phyloP scores from a whole-genome alignment of 2,113 vertebrate genomes.

The Montifringilla adamsi region DNA sequence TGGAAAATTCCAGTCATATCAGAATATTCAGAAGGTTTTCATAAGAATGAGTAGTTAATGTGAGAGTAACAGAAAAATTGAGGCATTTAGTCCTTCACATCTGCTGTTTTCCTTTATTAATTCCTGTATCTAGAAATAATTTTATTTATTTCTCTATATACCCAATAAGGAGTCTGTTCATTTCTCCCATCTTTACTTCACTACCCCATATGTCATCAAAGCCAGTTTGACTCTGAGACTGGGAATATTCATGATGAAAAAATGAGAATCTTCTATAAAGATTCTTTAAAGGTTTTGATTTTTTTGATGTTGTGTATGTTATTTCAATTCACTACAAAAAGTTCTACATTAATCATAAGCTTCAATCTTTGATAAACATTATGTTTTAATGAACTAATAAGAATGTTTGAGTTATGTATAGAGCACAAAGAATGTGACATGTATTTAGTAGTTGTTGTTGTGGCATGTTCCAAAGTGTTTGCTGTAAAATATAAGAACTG shows the following conservation, averaged over 20 bases:
- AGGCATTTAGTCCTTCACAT: background rate
- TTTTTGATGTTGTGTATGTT: background rate
- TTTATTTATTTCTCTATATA: background rate
- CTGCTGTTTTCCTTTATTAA: background rate
- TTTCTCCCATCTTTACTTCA: background rate
- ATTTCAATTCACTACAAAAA: background rate
- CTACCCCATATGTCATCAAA: background rate
- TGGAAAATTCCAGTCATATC: background rate
- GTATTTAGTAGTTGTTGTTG: background rate
- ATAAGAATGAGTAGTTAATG: background rate
- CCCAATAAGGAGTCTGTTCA: background rate
- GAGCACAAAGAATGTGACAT: background rate
- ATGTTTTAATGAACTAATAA: background rate
- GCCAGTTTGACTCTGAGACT: background rate
- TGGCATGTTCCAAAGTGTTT: background rate
- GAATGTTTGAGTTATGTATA: background rate
- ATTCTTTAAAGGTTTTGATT: background rate
- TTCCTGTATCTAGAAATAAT: background rate
- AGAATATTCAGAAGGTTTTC: background rate
- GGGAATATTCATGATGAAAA: background rate
- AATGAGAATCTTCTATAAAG: background rate
- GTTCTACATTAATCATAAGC: background rate
- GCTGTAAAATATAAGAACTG: constrained; percentile 23
- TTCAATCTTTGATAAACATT: background rate
- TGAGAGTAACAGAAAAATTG: background rate